Conservation (phyloP, 2,888 invertebrate species). For the Venusia cambrica region DNA sequence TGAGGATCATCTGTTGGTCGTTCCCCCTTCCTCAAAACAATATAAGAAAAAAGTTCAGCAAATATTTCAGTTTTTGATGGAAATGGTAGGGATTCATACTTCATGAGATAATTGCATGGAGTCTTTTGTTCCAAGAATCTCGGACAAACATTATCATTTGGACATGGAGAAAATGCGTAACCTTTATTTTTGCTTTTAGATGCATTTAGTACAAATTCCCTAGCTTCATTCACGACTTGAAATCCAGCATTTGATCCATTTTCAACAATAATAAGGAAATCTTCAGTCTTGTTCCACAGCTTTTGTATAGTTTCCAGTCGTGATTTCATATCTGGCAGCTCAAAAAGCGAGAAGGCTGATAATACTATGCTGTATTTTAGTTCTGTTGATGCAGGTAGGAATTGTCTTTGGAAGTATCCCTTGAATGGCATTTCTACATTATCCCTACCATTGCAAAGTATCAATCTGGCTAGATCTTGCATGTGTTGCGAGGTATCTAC, state of each 20-base stretch:
- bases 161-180: conserved; percentile 92
- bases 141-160: conserved; percentile 91
- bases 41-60: conserved; percentile 87
- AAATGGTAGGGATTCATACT: conserved; percentile 81
- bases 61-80: conserved; percentile 58
- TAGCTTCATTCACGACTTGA: conserved; percentile 89
- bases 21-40: conserved; percentile 89
- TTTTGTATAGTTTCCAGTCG: conserved; percentile 87
- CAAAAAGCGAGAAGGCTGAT: conserved; percentile 90
- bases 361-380: conserved; percentile 89
- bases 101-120: conserved; percentile 89
- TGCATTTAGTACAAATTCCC: conserved; percentile 87
- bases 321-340: conserved; percentile 84
- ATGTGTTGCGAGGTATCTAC: conserved; percentile 91
- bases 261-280: conserved; percentile 91
- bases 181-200: conserved; percentile 56
- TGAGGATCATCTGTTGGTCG: conserved; percentile 70
- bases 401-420: conserved; percentile 89
- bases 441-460: conserved; percentile 85
- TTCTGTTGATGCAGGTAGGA: conserved; percentile 84
- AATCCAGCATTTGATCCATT: conserved; percentile 92
- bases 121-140: conserved; percentile 82
- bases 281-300: conserved; percentile 92
- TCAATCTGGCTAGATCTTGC: conserved; percentile 89
- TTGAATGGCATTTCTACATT: conserved; percentile 80